Evolutionary conservation across 2,797 vertebrate genomes (phyloP).

Genomic region (Tokudaia muenninki): DNA sequence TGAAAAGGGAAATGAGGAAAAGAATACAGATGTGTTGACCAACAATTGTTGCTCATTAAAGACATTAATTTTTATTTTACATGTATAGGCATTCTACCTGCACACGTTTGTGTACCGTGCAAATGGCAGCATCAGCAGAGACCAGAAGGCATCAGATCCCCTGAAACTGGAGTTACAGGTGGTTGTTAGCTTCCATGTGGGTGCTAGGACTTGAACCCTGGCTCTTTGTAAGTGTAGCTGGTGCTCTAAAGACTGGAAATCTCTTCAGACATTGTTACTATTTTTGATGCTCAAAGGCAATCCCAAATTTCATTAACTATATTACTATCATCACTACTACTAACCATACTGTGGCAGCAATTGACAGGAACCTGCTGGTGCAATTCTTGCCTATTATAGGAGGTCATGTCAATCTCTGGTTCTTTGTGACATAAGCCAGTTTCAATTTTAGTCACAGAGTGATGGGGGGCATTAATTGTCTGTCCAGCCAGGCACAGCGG

Average conservation of each 20-base stretch:
- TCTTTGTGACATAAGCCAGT: background rate
- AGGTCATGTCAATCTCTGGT: background rate
- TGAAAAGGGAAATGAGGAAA: conserved; percentile 25
- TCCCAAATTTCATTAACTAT: background rate
- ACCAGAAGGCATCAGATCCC: background rate
- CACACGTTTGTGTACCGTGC: background rate
- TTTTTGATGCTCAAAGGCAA: conserved; percentile 6
- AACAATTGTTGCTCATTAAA: background rate
- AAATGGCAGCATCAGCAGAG: background rate
- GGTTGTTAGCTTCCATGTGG: no score
- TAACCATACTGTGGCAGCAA: background rate
- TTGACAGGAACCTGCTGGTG: background rate
- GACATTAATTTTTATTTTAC: background rate
- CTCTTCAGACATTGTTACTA: background rate
- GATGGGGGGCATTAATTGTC: background rate
- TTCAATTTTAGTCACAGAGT: background rate
- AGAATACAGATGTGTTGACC: background rate
- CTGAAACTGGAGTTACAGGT: background rate
- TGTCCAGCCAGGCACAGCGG: background rate
- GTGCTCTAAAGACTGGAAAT: background rate
- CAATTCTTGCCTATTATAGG: background rate
- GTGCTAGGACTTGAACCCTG: background rate
- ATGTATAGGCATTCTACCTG: no score
- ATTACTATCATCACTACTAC: background rate
- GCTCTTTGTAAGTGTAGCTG: background rate